Base-by-base conservation (phyloP, 2,113 vertebrate species). In the Callaeas wilsoni region DNA sequence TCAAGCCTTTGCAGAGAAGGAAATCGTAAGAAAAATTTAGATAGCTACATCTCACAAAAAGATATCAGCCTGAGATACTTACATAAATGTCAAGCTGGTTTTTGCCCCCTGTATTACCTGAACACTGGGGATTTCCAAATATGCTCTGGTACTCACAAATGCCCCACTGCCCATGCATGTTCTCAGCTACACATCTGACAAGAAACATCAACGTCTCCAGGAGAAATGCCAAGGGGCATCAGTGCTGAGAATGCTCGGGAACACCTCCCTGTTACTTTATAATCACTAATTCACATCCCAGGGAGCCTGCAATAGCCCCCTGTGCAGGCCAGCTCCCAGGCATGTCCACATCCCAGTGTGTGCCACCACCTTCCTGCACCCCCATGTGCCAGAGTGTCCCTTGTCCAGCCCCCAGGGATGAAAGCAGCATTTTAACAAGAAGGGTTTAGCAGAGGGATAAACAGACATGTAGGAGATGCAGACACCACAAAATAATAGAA, bases 261-360 rank as follows among this genome's bases (percentile, higher is more conserved):
- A 32, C 20, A 49, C 26, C 42, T 44, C 44, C 41, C 13, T 3
- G 0, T 62, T 41, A 29, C 32, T 76, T 71, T 16, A 22, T 10
- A 79, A 50, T n/a, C 30, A 9, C 39, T 32, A 59, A 42, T 26
- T 42, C 47, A 42, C 13, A 8, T 26, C 33, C 32, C 65, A 56
- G 21, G 32, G 33, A 35, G 42, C 8, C 41, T 30, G 49, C 16
- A 9, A 3, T 1, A 25, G 14, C 11, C 8, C 35, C 2, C 80
- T 16, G 20, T 17, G 32, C 30, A 16, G 35, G 17, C 8, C 65
- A 79, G 39, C 5, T 26, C n/a, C 32, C 64, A 35, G 35, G 42
- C 7, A 26, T 1, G 8, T 21, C 6, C 4, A 2, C 30, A 69
- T 7, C 35, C 19, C 52, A 4, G 19, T 3, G 1, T 1, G 1